Evolutionary conservation across 2,797 vertebrate species (phyloP).

Genomic region (Platyrinchus mystaceus): DNA sequence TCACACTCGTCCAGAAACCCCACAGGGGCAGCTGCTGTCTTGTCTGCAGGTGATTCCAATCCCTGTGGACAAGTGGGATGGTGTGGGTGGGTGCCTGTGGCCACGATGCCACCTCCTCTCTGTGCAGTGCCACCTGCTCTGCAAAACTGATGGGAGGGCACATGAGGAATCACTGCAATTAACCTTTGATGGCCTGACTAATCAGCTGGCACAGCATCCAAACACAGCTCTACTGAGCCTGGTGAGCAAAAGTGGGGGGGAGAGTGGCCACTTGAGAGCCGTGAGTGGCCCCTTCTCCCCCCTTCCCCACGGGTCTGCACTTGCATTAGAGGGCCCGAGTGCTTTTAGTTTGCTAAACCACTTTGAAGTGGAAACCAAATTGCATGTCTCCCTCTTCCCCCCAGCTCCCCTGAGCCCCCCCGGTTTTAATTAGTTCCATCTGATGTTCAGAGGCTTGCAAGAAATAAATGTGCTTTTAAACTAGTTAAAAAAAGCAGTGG

Average conservation of each 20-base stretch:
- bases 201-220: slow-evolving; percentile 36
- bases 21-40: fast-evolving
- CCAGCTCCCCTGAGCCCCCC: slow-evolving; percentile 12
- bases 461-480: slow-evolving; percentile 50
- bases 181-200: background rate
- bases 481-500: background rate
- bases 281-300: background rate
- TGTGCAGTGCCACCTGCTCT: background rate
- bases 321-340: background rate
- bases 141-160: background rate
- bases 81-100: background rate
- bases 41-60: fast-evolving
- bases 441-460: slow-evolving; percentile 51
- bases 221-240: background rate
- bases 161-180: background rate
- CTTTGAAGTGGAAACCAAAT: slow-evolving; percentile 64
- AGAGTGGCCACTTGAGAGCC: background rate
- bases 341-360: slow-evolving; percentile 31
- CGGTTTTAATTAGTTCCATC: slow-evolving; percentile 67
- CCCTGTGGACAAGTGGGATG: background rate
- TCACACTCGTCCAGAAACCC: fast-evolving
- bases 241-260: background rate
- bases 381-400: background rate
- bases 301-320: background rate
- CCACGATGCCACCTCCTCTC: background rate